Conservation (phyloP, 1,140 invertebrate species). For the Drosophila oshimai region DNA sequence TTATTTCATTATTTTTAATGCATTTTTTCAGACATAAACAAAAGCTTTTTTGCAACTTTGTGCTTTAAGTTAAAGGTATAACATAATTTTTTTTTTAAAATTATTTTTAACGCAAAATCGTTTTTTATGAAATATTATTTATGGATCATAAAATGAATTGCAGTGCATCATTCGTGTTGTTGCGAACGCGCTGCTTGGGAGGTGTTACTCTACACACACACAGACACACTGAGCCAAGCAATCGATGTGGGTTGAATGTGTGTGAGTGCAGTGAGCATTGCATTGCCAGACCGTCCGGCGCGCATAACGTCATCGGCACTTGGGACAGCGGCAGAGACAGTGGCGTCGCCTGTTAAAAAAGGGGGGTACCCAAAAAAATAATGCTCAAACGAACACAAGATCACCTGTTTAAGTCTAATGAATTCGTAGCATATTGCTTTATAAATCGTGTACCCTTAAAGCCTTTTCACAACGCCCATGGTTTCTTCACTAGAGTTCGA, state of each 20-base stretch:
- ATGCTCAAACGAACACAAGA: too few species aligned
- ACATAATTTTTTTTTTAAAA: too few species aligned
- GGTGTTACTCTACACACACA: constrained; percentile 65
- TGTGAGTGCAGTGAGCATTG: constrained; percentile 34
- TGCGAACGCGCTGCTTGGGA: constrained; percentile 58
- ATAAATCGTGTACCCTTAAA: too few species aligned
- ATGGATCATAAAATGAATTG: background rate
- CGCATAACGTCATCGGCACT: constrained; percentile 68
- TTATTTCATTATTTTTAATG: too few species aligned
- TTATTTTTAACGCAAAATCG: too few species aligned
- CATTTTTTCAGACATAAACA: too few species aligned
- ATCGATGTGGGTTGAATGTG: constrained; percentile 17
- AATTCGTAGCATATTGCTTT: too few species aligned
- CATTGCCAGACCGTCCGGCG: constrained; percentile 71
- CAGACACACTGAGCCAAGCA: constrained; percentile 8
- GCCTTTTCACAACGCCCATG: background rate
- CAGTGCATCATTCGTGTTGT: constrained; percentile 40
- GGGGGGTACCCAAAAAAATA: background rate
- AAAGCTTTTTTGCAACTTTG: too few species aligned
- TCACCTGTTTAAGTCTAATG: too few species aligned
- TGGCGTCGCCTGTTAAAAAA: background rate
- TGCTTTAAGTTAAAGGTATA: too few species aligned
- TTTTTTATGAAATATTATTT: too few species aligned
- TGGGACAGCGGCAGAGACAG: background rate
- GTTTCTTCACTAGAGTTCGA: constrained; percentile 46